Conservation (phyloP, 2,797 vertebrate species). For the Pteronotus mesoamericanus region DNA sequence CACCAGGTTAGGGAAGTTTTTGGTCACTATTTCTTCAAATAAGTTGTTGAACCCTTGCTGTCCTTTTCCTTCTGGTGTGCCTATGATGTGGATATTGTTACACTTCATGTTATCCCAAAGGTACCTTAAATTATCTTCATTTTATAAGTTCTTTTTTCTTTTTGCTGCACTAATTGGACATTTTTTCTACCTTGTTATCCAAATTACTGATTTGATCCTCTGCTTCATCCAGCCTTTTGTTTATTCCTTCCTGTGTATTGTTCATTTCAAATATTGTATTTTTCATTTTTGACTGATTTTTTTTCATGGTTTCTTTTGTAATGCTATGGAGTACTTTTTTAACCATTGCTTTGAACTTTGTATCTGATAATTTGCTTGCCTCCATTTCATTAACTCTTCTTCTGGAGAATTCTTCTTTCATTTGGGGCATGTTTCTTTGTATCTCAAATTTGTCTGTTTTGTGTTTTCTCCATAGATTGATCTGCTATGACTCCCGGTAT, state of each 20-base stretch:
- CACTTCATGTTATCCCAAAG: too few species aligned
- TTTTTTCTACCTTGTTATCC: too few species aligned
- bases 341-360: neutral
- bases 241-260: neutral
- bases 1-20: neutral
- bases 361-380: neutral
- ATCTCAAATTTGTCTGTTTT: neutral
- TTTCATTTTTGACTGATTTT: neutral
- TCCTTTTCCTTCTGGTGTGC: neutral
- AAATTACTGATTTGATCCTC: too few species aligned
- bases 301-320: neutral
- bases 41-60: neutral
- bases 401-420: neutral
- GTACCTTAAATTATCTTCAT: too few species aligned
- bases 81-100: neutral
- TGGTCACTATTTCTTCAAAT: neutral
- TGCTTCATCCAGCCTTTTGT: too few species aligned
- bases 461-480: neutral
- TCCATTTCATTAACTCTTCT: neutral
- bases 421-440: neutral
- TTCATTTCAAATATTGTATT: neutral
- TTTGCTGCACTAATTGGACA: too few species aligned
- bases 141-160: too few species aligned
- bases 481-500: neutral
- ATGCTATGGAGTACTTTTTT: neutral